Percentiles rank a stretch among this genome's conserved stretches.
Conservation (phyloP, 2,888 invertebrate species). For the Chydorus sphaericus region DNA sequence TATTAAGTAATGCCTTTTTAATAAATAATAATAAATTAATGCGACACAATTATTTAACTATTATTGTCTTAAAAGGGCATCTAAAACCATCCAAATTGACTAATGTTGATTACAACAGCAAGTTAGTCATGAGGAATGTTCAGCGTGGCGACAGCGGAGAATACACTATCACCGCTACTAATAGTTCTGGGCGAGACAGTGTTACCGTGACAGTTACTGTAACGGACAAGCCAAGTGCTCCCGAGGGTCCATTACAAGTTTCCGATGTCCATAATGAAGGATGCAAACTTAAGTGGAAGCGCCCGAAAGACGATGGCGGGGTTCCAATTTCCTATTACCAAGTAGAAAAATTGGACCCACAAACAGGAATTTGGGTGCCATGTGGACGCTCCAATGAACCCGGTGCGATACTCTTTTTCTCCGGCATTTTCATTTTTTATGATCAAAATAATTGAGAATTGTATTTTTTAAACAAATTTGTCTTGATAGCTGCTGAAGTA, state of each 20-base stretch:
- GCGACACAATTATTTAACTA: not conserved
- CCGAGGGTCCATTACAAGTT: constrained; percentile 73
- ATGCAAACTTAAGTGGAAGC: constrained; percentile 87
- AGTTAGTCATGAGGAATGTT: constrained; percentile 65
- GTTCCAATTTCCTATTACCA: constrained; percentile 89
- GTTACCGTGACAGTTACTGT: constrained; percentile 67
- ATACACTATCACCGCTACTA: constrained; percentile 70
- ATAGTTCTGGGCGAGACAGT: constrained; percentile 71
- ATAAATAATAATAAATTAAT: not conserved
- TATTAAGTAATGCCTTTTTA: constrained; percentile 34
- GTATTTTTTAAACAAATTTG: not conserved
- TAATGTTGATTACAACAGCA: constrained; percentile 76
- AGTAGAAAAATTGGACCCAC: constrained; percentile 85
- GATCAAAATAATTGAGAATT: too few relatives aligned
- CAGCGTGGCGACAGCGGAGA: constrained; percentile 69
- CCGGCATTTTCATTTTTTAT: not conserved
- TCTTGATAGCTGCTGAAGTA: constrained; percentile 50
- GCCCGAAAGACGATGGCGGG: constrained; percentile 88
- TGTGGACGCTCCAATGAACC: constrained; percentile 71
- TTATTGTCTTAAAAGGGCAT: constrained; percentile 21
- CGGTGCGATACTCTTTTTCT: constrained; percentile 32
- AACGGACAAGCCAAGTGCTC: constrained; percentile 72
- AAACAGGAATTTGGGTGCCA: constrained; percentile 76
- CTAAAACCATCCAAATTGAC: constrained; percentile 62
- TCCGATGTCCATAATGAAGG: constrained; percentile 85